A percentile compares a stretch with the other conserved stretches of the same genome.
These are phyloP conservation scores for Eptesicus fuscus DNA, from an alignment of 2,113 vertebrate species.

Conservation along the genomic window DNA sequence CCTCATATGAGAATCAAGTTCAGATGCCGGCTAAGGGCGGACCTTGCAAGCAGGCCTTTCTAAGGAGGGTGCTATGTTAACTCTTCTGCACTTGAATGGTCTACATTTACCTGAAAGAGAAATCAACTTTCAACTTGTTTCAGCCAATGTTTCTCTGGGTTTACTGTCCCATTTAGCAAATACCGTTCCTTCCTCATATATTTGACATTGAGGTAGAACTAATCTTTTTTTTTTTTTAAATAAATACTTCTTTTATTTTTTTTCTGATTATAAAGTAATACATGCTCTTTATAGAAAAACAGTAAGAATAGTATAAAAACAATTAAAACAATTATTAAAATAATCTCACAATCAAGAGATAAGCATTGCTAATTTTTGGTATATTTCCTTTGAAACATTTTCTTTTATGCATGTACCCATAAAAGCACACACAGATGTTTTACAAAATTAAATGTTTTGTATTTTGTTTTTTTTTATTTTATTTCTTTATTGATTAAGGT, in stretches of 20 bases:
- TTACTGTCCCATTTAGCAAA: not conserved
- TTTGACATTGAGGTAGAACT: too few relatives aligned
- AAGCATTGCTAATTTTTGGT: not conserved
- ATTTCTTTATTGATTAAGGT: too few relatives aligned
- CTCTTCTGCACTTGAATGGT: not conserved
- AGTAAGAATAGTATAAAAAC: not conserved
- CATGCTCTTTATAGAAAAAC: not conserved
- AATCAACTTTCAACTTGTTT: not conserved
- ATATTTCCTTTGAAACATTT: not conserved
- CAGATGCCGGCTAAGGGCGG: not conserved
- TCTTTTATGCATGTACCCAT: not conserved
- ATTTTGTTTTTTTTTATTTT: constrained; percentile 1
- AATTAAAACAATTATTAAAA: not conserved
- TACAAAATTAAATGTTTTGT: not conserved
- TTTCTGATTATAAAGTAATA: not conserved
- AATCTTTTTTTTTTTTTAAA: too few relatives aligned
- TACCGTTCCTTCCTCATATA: not conserved
- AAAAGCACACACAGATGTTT: not conserved
- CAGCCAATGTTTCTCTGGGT: not conserved
- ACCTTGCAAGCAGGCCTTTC: not conserved
- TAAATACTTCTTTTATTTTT: not conserved
- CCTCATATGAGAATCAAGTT: not conserved
- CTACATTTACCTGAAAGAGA: not conserved
- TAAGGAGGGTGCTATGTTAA: not conserved
- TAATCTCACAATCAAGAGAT: not conserved